These are phyloP conservation scores for Apogon hyalosoma DNA, from an alignment of 2,797 vertebrate species.

Conservation along the genomic window DNA sequence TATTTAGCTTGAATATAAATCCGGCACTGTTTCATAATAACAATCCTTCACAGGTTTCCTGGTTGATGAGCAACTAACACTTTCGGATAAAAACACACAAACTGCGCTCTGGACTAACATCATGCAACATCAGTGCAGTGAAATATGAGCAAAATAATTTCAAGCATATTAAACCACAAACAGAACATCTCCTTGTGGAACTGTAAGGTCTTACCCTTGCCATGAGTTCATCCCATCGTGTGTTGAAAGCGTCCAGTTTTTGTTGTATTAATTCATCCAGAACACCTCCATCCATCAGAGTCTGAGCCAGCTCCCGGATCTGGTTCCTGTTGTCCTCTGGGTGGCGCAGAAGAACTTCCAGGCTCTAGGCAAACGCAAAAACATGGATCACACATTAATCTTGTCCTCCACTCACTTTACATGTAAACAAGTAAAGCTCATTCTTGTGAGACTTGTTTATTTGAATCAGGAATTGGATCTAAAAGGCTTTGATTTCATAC, in stretches of 20 bases:
- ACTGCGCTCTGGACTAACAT: background rate
- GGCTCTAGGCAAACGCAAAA: slow-evolving; percentile 79
- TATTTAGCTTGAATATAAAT: too few species aligned
- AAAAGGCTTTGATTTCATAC: too few species aligned
- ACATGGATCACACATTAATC: slow-evolving; percentile 4
- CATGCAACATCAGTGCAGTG: background rate
- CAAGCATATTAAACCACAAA: background rate
- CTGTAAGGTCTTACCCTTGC: slow-evolving; percentile 84
- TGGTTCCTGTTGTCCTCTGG: slow-evolving; percentile 97
- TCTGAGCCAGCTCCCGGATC: slow-evolving; percentile 95
- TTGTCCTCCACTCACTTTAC: too few species aligned
- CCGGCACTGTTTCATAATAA: too few species aligned
- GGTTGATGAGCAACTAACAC: too few species aligned
- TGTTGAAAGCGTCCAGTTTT: slow-evolving; percentile 94
- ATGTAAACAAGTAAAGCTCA: background rate
- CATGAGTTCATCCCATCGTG: slow-evolving; percentile 93
- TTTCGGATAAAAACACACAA: background rate
- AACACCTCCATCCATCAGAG: slow-evolving; percentile 96
- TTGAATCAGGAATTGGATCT: too few species aligned
- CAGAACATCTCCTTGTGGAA: background rate
- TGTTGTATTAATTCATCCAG: slow-evolving; percentile 96
- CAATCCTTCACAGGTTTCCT: too few species aligned
- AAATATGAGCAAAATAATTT: background rate
- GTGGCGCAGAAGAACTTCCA: slow-evolving; percentile 90
- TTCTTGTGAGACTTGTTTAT: background rate